Evolutionary conservation across 23 tunicate genomes (phyloP).

Genomic region (Halocynthia aurantium): DNA sequence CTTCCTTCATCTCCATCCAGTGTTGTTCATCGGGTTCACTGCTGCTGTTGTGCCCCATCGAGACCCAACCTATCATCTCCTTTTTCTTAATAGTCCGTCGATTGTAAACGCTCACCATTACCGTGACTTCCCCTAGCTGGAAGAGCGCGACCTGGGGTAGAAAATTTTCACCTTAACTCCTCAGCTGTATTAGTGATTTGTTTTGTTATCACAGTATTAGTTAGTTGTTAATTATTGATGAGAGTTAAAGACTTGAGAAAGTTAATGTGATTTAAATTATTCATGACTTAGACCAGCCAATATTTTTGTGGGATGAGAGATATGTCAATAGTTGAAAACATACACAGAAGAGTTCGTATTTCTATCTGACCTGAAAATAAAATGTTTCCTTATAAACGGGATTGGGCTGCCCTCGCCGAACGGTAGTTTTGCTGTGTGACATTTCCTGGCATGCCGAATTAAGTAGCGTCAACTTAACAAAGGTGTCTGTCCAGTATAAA

Average conservation of each 20-base stretch:
- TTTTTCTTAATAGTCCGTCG: constrained; percentile 60
- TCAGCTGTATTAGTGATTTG: no score
- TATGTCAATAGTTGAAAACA: not conserved
- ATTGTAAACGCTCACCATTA: constrained; percentile 85
- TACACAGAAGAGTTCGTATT: no score
- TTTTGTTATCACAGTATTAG: no score
- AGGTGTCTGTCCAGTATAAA: constrained; percentile 48
- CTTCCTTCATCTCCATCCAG: constrained; percentile 91
- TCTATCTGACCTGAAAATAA: constrained; percentile 70
- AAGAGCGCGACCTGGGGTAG: constrained; percentile 68
- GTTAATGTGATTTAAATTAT: no score
- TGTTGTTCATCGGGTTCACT: constrained; percentile 86
- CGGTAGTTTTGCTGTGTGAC: constrained; percentile 89
- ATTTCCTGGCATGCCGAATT: constrained; percentile 93
- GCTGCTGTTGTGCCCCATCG: constrained; percentile 79
- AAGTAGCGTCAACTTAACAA: constrained; percentile 68
- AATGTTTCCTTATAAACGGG: constrained; percentile 91
- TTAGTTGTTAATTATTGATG: no score
- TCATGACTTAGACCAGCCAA: no score
- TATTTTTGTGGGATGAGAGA: not conserved
- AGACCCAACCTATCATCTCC: constrained; percentile 92
- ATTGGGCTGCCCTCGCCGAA: constrained; percentile 85
- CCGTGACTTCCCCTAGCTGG: constrained; percentile 87
- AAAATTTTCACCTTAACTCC: no score
- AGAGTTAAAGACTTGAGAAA: no score